Conservation (phyloP, 1,140 invertebrate species). For the Drosophila elegans region DNA sequence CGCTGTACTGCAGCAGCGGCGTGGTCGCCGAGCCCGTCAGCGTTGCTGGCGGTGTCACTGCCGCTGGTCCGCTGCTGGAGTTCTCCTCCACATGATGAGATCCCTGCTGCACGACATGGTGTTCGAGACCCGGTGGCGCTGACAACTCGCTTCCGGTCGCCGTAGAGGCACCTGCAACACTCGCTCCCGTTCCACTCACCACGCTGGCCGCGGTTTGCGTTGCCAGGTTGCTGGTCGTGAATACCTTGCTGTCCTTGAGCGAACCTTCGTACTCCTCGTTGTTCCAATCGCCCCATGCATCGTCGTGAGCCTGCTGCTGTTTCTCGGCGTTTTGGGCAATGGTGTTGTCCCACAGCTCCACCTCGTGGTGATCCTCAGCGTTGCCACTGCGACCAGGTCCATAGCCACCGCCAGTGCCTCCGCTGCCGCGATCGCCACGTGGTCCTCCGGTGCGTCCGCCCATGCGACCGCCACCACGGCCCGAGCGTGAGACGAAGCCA, state of each 20-base stretch:
- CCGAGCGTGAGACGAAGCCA: constrained; percentile 85
- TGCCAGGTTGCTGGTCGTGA: constrained; percentile 89
- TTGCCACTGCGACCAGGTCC: constrained; percentile 85
- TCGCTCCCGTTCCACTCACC: constrained; percentile 49
- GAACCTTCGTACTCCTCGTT: constrained; percentile 97
- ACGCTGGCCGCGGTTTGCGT: constrained; percentile 73
- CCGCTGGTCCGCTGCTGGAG: constrained; percentile 26
- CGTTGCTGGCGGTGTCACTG: constrained; percentile 45
- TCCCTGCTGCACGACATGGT: constrained; percentile 72
- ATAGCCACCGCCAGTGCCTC: constrained; percentile 86
- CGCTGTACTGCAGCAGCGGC: constrained; percentile 76
- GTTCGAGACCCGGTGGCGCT: constrained; percentile 81
- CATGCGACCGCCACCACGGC: constrained; percentile 86
- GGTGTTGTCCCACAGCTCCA: constrained; percentile 86
- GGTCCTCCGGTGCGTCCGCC: constrained; percentile 83
- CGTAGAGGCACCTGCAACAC: constrained; percentile 1
- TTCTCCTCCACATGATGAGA: constrained; percentile 70
- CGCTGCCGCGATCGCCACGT: constrained; percentile 85
- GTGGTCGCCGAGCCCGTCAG: constrained; percentile 61
- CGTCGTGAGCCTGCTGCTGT: constrained; percentile 77
- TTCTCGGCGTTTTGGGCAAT: constrained; percentile 81
- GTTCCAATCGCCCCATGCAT: constrained; percentile 91
- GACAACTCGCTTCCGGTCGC: constrained; percentile 47
- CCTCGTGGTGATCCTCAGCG: constrained; percentile 83
- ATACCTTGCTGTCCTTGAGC: constrained; percentile 97